Evolutionary conservation across 2,797 vertebrate species (phyloP).

Genomic region (Thaleichthys pacificus): DNA sequence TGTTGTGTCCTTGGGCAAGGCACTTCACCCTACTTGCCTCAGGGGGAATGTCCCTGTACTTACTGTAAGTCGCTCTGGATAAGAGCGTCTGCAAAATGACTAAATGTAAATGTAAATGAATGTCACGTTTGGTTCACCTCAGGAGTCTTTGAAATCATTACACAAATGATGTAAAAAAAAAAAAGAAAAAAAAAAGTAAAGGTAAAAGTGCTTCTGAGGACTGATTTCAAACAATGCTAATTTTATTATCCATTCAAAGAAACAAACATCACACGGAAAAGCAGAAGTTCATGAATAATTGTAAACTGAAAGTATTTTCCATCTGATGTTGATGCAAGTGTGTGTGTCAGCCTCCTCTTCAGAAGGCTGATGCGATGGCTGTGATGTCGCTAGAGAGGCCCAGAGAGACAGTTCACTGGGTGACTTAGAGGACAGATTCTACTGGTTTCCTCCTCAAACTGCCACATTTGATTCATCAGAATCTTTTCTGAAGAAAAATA

Average conservation of each 20-base stretch:
- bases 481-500: conserved; percentile 22
- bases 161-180: not conserved
- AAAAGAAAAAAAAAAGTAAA: not conserved
- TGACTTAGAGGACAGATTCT: conserved; percentile 46
- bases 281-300: not conserved
- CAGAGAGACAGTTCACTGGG: conserved; percentile 13
- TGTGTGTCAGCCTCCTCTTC: conserved; percentile 13
- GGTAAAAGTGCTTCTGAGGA: not conserved
- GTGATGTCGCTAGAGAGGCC: not conserved
- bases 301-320: not conserved
- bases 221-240: not conserved
- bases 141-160: not conserved
- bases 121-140: not conserved
- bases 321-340: conserved; percentile 4
- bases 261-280: not conserved
- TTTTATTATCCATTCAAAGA: not conserved
- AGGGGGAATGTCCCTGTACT: no score
- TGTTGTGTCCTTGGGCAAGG: no score
- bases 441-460: conserved; percentile 42
- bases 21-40: no score
- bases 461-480: conserved; percentile 58
- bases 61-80: no score
- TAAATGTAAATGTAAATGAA: no score
- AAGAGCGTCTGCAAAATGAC: no score
- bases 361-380: conserved; percentile 31